These are phyloP conservation scores for Hylaeus volcanicus DNA, from an alignment of 1,140 invertebrate genomes.

Conservation along the genomic window DNA sequence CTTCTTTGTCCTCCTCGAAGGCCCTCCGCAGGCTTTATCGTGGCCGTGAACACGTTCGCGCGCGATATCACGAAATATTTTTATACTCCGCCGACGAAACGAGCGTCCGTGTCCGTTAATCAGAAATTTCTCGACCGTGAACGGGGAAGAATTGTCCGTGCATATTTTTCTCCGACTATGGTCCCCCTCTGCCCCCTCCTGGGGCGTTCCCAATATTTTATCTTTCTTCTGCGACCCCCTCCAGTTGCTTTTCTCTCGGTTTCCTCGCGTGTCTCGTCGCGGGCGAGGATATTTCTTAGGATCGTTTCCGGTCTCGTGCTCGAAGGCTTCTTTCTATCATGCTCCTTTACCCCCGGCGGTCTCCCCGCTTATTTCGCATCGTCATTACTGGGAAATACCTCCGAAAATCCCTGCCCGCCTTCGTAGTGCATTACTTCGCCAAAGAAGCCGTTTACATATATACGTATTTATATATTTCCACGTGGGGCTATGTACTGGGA, in stretches of 20 bases:
- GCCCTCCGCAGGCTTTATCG: neutral
- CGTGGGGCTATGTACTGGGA: neutral
- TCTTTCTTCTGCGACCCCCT: neutral
- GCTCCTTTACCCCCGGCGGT: conserved; percentile 43
- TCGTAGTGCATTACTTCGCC: conserved; percentile 64
- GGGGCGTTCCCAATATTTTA: neutral
- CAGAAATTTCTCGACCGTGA: conserved; percentile 6
- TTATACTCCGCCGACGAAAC: neutral
- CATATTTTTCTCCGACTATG: conserved; percentile 6
- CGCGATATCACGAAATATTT: neutral
- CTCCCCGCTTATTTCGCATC: conserved; percentile 49
- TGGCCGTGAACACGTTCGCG: neutral
- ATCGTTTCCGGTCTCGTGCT: conserved; percentile 28
- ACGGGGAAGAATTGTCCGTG: neutral
- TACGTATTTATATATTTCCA: conserved; percentile 1
- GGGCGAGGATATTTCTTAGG: conserved; percentile 50
- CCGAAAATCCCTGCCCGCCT: conserved; percentile 57
- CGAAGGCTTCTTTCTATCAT: conserved; percentile 7
- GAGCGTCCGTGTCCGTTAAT: neutral
- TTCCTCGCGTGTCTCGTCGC: conserved; percentile 5
- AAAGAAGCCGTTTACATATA: conserved; percentile 54
- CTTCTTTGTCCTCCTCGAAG: neutral
- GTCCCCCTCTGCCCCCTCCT: neutral
- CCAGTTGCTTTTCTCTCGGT: neutral
- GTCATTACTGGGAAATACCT: conserved; percentile 64